Evolutionary conservation across 2,797 vertebrate genomes (phyloP).

Genomic region (Acestrorhynchus altus): DNA sequence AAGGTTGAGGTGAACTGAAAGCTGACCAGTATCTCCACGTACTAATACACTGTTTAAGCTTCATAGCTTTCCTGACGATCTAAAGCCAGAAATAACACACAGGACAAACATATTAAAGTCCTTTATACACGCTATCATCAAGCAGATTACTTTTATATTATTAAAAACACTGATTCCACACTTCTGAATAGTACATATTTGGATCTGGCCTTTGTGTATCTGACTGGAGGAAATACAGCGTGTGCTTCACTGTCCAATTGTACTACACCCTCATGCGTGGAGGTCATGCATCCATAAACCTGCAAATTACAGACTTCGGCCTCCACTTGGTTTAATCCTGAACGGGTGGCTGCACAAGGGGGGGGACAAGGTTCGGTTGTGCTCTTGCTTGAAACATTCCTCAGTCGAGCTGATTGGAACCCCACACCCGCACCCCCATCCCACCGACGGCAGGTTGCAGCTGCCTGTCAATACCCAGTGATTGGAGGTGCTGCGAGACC

Average conservation of each 20-base stretch:
- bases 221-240: background rate
- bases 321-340: background rate
- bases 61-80: too few species aligned
- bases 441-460: slow-evolving; percentile 62
- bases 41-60: too few species aligned
- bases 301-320: slow-evolving; percentile 14
- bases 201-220: background rate
- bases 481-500: slow-evolving; percentile 74
- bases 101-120: too few species aligned
- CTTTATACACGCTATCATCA: too few species aligned
- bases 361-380: background rate
- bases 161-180: background rate
- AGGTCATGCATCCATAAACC: slow-evolving; percentile 21
- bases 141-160: too few species aligned
- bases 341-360: background rate
- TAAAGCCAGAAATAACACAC: too few species aligned
- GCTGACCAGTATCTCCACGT: too few species aligned
- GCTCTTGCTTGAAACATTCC: background rate
- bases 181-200: background rate
- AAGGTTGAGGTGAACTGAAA: too few species aligned
- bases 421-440: slow-evolving; percentile 37
- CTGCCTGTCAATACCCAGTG: slow-evolving; percentile 69
- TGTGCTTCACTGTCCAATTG: background rate
- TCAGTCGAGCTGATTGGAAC: slow-evolving; percentile 6
- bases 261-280: background rate